Conservation (phyloP, 2,888 invertebrate species). For the Protophormia terraenovae region DNA sequence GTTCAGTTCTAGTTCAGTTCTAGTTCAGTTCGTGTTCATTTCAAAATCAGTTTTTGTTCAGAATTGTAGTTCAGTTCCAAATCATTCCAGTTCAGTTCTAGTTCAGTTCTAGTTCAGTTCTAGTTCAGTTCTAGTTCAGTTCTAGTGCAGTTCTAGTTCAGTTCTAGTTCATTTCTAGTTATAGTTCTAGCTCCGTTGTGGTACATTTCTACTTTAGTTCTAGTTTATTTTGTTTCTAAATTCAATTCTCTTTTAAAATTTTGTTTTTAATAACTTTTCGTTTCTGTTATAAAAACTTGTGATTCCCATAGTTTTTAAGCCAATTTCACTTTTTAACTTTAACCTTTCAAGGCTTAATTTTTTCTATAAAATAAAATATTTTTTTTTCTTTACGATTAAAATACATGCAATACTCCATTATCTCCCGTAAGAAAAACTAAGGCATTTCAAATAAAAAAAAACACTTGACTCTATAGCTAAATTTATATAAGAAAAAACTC, state of each 20-base stretch:
- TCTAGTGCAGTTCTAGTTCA: too few relatives aligned
- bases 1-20: too few relatives aligned
- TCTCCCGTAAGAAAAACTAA: slow-evolving; percentile 31
- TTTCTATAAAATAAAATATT: slow-evolving; percentile 2
- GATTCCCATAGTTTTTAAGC: not conserved
- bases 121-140: not conserved
- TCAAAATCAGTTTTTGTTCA: too few relatives aligned
- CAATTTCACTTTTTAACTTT: slow-evolving; percentile 60
- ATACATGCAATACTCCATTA: not conserved
- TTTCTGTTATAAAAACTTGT: not conserved
- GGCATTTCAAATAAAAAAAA: slow-evolving; percentile 42
- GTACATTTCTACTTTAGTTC: too few relatives aligned
- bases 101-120: too few relatives aligned
- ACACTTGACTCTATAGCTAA: slow-evolving; percentile 53
- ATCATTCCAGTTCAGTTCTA: too few relatives aligned
- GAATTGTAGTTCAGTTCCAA: too few relatives aligned
- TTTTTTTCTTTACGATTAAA: not conserved
- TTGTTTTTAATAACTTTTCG: not conserved
- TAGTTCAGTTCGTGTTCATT: too few relatives aligned
- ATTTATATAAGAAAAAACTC: not conserved
- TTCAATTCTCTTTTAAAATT: too few relatives aligned
- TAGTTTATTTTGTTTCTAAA: too few relatives aligned
- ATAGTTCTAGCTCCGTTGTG: too few relatives aligned
- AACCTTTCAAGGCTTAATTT: slow-evolving; percentile 63
- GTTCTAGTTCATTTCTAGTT: too few relatives aligned